These are phyloP conservation scores for Folsomia candida DNA, from an alignment of 2,888 invertebrate species.

Conservation along the genomic window DNA sequence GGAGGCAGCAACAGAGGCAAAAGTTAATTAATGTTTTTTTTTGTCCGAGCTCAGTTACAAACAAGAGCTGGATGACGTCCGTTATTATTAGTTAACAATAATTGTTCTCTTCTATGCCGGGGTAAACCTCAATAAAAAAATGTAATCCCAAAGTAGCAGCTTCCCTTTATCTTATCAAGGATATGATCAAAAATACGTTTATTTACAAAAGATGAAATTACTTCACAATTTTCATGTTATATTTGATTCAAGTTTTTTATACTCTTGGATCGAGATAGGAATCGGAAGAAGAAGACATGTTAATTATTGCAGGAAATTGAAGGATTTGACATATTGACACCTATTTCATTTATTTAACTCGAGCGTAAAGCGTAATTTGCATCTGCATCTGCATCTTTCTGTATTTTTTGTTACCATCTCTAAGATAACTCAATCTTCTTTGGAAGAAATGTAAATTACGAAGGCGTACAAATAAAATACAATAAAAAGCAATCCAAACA, in stretches of 20 bases:
- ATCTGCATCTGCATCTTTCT: too few species aligned
- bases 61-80: not conserved
- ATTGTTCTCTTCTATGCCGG: too few species aligned
- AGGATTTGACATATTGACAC: not conserved
- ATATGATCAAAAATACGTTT: too few species aligned
- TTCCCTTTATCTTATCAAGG: too few species aligned
- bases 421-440: not conserved
- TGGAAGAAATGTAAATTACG: not conserved
- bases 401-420: too few species aligned
- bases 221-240: too few species aligned
- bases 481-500: too few species aligned
- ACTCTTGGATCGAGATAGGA: not conserved
- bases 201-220: too few species aligned
- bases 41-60: not conserved
- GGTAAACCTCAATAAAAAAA: too few species aligned
- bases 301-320: not conserved
- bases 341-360: not conserved
- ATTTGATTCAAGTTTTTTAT: not conserved
- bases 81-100: not conserved
- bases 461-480: not conserved
- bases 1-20: not conserved
- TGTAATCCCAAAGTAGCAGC: too few species aligned
- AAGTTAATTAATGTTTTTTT: slow-evolving; percentile 7
- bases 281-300: not conserved
- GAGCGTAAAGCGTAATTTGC: not conserved